phyloP scores from a whole-genome alignment of 2,888 invertebrate species.

The Sycophila texana region DNA sequence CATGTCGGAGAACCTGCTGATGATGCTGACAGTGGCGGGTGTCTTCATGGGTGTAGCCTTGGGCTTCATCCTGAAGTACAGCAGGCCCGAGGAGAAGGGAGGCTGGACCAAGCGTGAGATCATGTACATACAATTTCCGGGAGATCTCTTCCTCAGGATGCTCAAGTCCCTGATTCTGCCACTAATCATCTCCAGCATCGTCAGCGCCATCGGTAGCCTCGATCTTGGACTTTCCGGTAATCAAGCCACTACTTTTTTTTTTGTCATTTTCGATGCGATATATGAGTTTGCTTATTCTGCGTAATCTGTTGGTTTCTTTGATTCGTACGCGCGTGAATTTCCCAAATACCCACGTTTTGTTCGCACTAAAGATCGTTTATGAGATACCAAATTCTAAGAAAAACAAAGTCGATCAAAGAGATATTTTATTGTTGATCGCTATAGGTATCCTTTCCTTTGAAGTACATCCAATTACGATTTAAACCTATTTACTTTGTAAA shows the following conservation, averaged over 20 bases:
- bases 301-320: too few species aligned
- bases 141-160: slow-evolving; percentile 85
- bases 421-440: too few species aligned
- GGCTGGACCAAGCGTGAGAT: slow-evolving; percentile 79
- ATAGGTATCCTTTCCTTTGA: too few species aligned
- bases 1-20: slow-evolving; percentile 76
- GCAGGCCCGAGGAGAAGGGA: slow-evolving; percentile 52
- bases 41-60: slow-evolving; percentile 78
- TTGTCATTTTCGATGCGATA: too few species aligned
- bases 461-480: too few species aligned
- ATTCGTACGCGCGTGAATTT: too few species aligned
- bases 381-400: too few species aligned
- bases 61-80: slow-evolving; percentile 76
- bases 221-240: slow-evolving; percentile 82
- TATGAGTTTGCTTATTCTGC: too few species aligned
- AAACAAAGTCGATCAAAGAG: too few species aligned
- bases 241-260: slow-evolving; percentile 15
- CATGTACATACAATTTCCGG: slow-evolving; percentile 83
- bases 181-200: slow-evolving; percentile 82
- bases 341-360: too few species aligned
- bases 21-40: slow-evolving; percentile 79
- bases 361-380: too few species aligned
- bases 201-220: slow-evolving; percentile 83
- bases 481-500: too few species aligned
- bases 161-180: slow-evolving; percentile 86